A percentile compares a stretch with the other conserved stretches of the same genome.
phyloP scores from a whole-genome alignment of 2,113 vertebrate species.

The Chionodraco myersi region DNA sequence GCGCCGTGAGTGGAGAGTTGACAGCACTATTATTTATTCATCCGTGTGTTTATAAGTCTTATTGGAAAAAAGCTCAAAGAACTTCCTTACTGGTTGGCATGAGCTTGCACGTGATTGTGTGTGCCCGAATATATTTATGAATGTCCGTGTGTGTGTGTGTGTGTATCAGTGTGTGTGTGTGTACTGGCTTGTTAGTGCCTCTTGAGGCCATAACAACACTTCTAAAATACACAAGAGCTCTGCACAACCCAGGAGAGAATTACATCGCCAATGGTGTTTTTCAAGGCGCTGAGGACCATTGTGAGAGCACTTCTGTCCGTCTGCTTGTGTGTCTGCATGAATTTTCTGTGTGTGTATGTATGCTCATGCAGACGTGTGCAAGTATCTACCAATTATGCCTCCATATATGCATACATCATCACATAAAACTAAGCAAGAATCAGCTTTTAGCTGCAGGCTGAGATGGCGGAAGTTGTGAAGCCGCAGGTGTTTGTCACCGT shows the following conservation, averaged over 20 bases:
- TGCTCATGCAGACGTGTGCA: background rate
- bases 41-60: constrained; percentile 61
- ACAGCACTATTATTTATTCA: constrained; percentile 71
- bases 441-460: background rate
- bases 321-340: background rate
- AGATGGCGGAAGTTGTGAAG: background rate
- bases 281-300: constrained; percentile 29
- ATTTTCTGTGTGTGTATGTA: background rate
- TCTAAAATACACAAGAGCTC: constrained; percentile 53
- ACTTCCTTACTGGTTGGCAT: constrained; percentile 2
- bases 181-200: constrained; percentile 28
- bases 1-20: constrained; percentile 31
- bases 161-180: constrained; percentile 30
- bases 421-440: background rate
- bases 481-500: constrained; percentile 48
- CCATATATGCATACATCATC: background rate
- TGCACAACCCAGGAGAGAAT: constrained; percentile 44
- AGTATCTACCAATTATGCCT: background rate
- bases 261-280: constrained; percentile 46
- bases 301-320: constrained; percentile 27
- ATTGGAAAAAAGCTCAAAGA: constrained; percentile 39
- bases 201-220: constrained; percentile 61
- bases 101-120: background rate
- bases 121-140: constrained; percentile 5
- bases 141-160: background rate